Evolutionary conservation across 2,888 invertebrate genomes (phyloP).

Genomic region (Parochlus steinenii): DNA sequence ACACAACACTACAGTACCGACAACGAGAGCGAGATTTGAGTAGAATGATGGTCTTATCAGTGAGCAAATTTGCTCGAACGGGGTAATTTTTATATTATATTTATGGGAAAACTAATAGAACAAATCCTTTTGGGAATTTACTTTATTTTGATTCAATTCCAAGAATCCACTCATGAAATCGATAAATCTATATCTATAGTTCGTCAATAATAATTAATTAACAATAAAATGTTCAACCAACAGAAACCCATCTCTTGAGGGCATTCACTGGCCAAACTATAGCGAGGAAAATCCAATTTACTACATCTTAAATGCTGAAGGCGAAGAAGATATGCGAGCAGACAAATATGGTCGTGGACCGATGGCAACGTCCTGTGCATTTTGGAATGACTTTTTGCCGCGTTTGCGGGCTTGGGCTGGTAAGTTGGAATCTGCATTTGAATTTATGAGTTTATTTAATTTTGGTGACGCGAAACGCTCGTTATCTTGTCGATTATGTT

Average conservation of each 20-base stretch:
- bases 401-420: constrained; percentile 61
- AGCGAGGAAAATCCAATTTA: constrained; percentile 72
- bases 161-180: neutral
- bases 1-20: constrained; percentile 73
- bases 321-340: constrained; percentile 39
- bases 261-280: constrained; percentile 68
- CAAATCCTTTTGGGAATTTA: neutral
- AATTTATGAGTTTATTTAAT: neutral
- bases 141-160: neutral
- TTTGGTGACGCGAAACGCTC: neutral
- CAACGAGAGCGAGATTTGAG: constrained; percentile 74
- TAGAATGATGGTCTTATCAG: constrained; percentile 80
- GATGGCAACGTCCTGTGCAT: constrained; percentile 76
- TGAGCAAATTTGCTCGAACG: constrained; percentile 81
- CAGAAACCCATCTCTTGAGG: constrained; percentile 20
- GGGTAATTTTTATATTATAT: constrained; percentile 49
- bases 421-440: constrained; percentile 21
- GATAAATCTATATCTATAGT: constrained; percentile 1
- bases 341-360: constrained; percentile 51
- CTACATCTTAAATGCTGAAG: constrained; percentile 76
- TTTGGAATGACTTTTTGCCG: constrained; percentile 93
- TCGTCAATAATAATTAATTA: constrained; percentile 4
- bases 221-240: constrained; percentile 2
- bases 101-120: neutral
- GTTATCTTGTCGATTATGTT: neutral